A percentile compares a stretch with the other conserved stretches of the same genome.
These are phyloP conservation scores for Microtus agrestis DNA, from an alignment of 2,797 vertebrate species.

Conservation along the genomic window DNA sequence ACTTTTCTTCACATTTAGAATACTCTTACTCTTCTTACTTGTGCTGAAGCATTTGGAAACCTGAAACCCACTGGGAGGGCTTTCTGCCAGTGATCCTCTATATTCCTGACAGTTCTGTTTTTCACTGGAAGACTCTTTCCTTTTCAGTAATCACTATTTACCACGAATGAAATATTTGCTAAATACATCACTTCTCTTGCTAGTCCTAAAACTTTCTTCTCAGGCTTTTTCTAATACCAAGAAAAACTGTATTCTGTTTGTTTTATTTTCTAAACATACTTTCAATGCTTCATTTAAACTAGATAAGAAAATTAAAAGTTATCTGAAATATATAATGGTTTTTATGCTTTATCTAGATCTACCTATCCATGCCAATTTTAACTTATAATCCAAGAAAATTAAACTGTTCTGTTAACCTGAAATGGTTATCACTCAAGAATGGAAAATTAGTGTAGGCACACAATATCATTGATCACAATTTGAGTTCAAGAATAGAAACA, in stretches of 20 bases:
- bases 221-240: slow-evolving; percentile 16
- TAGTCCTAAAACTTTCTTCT: slow-evolving; percentile 49
- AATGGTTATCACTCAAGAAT: not conserved
- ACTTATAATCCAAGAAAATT: slow-evolving; percentile 49
- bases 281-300: not conserved
- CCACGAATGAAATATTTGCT: slow-evolving; percentile 44
- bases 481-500: slow-evolving; percentile 59
- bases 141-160: slow-evolving; percentile 53
- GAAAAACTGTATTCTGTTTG: not conserved
- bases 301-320: slow-evolving; percentile 41
- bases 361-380: slow-evolving; percentile 26
- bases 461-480: not conserved
- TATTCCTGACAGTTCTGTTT: slow-evolving; percentile 18
- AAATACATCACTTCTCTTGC: slow-evolving; percentile 28
- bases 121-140: slow-evolving; percentile 29
- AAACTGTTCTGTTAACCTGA: slow-evolving; percentile 47
- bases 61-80: not conserved
- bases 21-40: slow-evolving; percentile 28
- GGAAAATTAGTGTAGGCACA: slow-evolving; percentile 4
- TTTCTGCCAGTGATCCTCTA: not conserved
- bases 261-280: slow-evolving; percentile 46
- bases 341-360: slow-evolving; percentile 10
- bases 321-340: not conserved
- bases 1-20: not conserved
- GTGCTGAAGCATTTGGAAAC: not conserved